Percentiles rank a stretch among this genome's conserved stretches.
Evolutionary conservation across 2,888 invertebrate species (phyloP).

Genomic region (Horisme vitalbata): DNA sequence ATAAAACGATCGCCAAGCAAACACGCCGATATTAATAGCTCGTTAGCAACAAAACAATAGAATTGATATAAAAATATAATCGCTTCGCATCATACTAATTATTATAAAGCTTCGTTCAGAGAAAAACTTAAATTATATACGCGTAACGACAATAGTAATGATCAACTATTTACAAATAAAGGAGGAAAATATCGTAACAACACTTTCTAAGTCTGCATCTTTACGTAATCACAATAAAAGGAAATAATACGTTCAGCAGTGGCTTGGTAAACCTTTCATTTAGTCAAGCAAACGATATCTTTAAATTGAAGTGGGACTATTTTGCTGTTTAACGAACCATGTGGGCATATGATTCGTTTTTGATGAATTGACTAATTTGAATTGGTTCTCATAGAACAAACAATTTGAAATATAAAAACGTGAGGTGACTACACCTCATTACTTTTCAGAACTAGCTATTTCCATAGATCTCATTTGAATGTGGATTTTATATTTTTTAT

Average conservation of each 20-base stretch:
- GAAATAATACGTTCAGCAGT: conserved; percentile 21
- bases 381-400: too few relatives aligned
- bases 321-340: conserved; percentile 13
- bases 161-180: conserved; percentile 31
- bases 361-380: conserved; percentile 1
- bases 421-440: too few relatives aligned
- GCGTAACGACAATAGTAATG: conserved; percentile 29
- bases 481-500: too few relatives aligned
- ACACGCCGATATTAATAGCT: conserved; percentile 21
- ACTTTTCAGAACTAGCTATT: too few relatives aligned
- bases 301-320: conserved; percentile 6
- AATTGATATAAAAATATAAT: conserved; percentile 22
- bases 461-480: too few relatives aligned
- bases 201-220: conserved; percentile 37
- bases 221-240: conserved; percentile 33
- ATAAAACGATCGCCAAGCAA: conserved; percentile 23
- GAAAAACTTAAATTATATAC: conserved; percentile 20
- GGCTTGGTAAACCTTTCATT: conserved; percentile 19
- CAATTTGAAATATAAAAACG: too few relatives aligned
- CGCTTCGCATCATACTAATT: conserved; percentile 21
- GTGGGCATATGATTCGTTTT: not conserved
- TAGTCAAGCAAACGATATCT: conserved; percentile 4
- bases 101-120: conserved; percentile 9
- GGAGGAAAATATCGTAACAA: conserved; percentile 26
- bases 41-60: conserved; percentile 30